phyloP scores from a whole-genome alignment of 2,888 invertebrate genomes.

The Drosophila multiciliata region DNA sequence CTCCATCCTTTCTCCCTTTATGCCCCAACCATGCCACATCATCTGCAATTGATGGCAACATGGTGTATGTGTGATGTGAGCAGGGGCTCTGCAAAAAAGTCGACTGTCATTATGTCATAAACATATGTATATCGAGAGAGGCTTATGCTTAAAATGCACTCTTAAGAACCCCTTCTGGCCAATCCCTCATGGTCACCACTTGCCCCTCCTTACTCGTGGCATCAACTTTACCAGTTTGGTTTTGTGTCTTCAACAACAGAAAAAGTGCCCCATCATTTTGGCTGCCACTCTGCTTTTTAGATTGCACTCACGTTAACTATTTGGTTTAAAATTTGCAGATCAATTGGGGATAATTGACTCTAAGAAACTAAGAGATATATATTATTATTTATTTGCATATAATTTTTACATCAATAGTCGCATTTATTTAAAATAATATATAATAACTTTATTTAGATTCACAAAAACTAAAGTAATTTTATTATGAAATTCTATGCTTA shows the following conservation, averaged over 20 bases:
- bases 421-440: not conserved
- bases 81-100: slow-evolving; percentile 49
- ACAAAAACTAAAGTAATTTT: not conserved
- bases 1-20: not conserved
- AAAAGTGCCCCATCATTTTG: slow-evolving; percentile 12
- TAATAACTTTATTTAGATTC: not conserved
- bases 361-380: not conserved
- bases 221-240: slow-evolving; percentile 21
- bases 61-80: slow-evolving; percentile 48
- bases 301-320: not conserved
- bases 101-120: slow-evolving; percentile 77
- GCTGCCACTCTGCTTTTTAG: slow-evolving; percentile 2
- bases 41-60: slow-evolving; percentile 38
- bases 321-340: not conserved
- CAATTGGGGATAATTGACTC: not conserved
- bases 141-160: slow-evolving; percentile 61
- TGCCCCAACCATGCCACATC: slow-evolving; percentile 10
- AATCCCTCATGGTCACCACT: slow-evolving; percentile 22
- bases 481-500: not conserved
- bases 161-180: slow-evolving; percentile 43
- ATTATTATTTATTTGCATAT: not conserved
- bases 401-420: not conserved
- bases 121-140: slow-evolving; percentile 53
- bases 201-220: not conserved
- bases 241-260: slow-evolving; percentile 5